Evolutionary conservation across 2,113 vertebrate species (phyloP), one percentile per base, ranked within the genome.

Genomic region (Percina caprodes): DNA sequence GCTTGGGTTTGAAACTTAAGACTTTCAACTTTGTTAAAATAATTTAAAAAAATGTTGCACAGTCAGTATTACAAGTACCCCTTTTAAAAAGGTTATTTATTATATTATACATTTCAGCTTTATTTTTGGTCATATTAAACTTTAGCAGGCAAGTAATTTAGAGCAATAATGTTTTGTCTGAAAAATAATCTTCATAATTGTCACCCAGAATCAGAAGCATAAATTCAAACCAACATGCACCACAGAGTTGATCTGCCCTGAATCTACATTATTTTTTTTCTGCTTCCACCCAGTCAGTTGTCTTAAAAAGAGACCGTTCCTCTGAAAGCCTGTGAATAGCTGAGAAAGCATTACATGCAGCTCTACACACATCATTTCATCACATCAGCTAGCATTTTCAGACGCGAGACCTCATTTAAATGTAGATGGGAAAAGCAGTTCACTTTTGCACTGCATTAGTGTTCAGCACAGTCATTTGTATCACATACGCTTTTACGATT

Each of bases 401-500:
- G 35, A 52, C 3, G 3, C 30, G 19, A 62, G 48, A 60, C 51
- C 60, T 77, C 49, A 60, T 80, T 78, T 87, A 71, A 78, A 51
- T 54, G 45, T 54, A 65, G 67, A 71, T 52, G 65, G 16, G 56
- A 33, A 23, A 14, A 60, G 62, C 26, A 1, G 58, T 69, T 80
- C 54, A n/a, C 69, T 52, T 69, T 77, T 80, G 69, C 13, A 0
- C 14, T 9, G 76, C 45, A 16, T 69, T 33, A 49, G 54, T 60
- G 58, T 77, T 30, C 0, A 26, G 61, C 65, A 2, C 23, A 7
- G 52, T 54, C 49, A 52, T 71, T 73, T 56, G 45, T 3, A 61
- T 81, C 48, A 62, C 54, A 65, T 26, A 82, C 59, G 56, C 68
- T 46, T 70, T 74, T 66, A 65, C 30, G 30, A 72, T 59, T 80